Evolutionary conservation across 2,113 vertebrate species (phyloP).

Genomic region (Centropus unirufus): DNA sequence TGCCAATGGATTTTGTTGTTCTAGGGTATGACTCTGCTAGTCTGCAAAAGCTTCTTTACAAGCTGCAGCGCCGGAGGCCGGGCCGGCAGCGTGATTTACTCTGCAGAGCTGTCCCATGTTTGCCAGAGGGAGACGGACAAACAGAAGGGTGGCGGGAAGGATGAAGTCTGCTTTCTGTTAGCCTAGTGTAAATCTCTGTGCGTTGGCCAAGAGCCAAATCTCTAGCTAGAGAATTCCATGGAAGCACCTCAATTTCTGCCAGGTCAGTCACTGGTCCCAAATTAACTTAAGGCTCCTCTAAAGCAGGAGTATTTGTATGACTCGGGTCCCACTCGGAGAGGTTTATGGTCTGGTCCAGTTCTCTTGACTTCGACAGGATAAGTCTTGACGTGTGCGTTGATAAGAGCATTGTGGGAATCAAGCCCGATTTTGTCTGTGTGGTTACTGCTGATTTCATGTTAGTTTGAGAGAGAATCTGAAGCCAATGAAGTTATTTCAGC

Average conservation of each 20-base stretch:
- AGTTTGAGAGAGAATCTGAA: neutral
- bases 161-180: neutral
- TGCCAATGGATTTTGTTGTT: conserved; percentile 31
- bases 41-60: conserved; percentile 2
- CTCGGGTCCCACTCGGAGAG: rapidly evolving
- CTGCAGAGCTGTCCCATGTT: neutral
- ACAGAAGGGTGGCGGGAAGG: neutral
- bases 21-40: neutral
- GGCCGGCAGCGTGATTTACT: neutral
- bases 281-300: neutral
- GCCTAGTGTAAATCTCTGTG: neutral
- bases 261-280: rapidly evolving
- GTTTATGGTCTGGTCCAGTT: neutral
- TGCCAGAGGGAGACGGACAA: neutral
- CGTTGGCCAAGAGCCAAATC: neutral
- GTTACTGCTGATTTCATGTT: rapidly evolving
- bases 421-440: rapidly evolving
- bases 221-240: rapidly evolving
- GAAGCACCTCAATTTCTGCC: rapidly evolving
- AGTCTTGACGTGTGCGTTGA: rapidly evolving
- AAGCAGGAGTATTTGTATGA: rapidly evolving
- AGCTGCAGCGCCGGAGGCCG: neutral
- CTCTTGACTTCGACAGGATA: neutral
- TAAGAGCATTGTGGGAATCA: rapidly evolving
- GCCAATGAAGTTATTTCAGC: neutral